Evolutionary conservation across 2,113 vertebrate species (phyloP).

Genomic region (Spea bombifrons): DNA sequence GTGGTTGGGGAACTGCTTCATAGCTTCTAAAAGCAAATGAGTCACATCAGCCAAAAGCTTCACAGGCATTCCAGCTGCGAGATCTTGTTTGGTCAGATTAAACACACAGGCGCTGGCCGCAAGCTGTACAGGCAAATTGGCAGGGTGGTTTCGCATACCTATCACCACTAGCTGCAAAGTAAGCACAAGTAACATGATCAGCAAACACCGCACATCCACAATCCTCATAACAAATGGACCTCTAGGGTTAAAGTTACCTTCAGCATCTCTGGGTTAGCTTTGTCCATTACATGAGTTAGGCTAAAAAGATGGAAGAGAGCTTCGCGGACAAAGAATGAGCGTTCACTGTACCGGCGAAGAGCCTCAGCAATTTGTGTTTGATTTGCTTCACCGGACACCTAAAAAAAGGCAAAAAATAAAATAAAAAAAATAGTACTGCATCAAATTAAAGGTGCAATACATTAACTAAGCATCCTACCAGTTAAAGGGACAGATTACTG

Average conservation of each 20-base stretch:
- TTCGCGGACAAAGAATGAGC: slow-evolving; percentile 94
- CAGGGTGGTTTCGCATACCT: slow-evolving; percentile 95
- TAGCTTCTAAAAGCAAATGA: slow-evolving; percentile 91
- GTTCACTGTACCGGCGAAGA: slow-evolving; percentile 88
- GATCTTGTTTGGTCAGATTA: slow-evolving; percentile 96
- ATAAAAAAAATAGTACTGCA: background rate
- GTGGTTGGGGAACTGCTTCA: slow-evolving; percentile 97
- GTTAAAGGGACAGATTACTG: background rate
- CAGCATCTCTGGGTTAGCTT: slow-evolving; percentile 92
- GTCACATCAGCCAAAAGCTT: slow-evolving; percentile 86
- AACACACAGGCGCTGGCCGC: slow-evolving; percentile 97
- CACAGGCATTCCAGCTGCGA: slow-evolving; percentile 92
- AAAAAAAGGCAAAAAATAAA: background rate
- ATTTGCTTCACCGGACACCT: slow-evolving; percentile 97
- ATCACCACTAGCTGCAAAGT: slow-evolving; percentile 82
- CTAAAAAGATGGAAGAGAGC: slow-evolving; percentile 97
- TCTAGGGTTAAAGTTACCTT: slow-evolving; percentile 71
- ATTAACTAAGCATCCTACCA: no score
- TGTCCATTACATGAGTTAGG: slow-evolving; percentile 93
- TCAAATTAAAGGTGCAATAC: no score
- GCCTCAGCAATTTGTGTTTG: slow-evolving; percentile 96
- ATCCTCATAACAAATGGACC: no score
- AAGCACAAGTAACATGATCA: no score
- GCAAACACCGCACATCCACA: no score
- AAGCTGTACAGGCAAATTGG: slow-evolving; percentile 92